Evolutionary conservation across 92 coral and sea anemone genomes (phyloP), one percentile per base, ranked within the genome.

Genomic region (Parazoanthus darwini): DNA sequence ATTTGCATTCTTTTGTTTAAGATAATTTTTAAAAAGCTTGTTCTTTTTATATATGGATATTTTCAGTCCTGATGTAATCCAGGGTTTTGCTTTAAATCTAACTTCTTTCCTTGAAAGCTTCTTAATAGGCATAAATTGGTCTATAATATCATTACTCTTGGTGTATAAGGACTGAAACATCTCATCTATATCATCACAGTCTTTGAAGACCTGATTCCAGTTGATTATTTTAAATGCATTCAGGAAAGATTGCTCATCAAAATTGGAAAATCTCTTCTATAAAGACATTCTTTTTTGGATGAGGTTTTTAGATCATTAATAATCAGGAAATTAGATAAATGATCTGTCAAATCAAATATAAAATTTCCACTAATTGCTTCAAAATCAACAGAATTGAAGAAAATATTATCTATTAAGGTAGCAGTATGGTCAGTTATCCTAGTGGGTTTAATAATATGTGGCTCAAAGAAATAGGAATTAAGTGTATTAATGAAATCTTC

Each of bases 391-490:
- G 33, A 29, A 29, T 29, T 29, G 33, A 29, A 29, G 33, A 29
- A 29, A 29, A 29, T 29, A 29, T 29, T 29, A 29, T 29, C 33
- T 29, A 29, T 29, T 29, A 29, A 29, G 33, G 33, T 29, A 29
- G 33, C 33, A 29, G 33, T 29, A 29, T 29, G 33, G 33, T 29
- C 33, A 29, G 33, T 29, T 29, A 29, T 29, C 33, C 33, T 29
- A 29, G 33, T 29, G 33, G 33, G 33, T 29, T 11, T 67, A 67
- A 67, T 67, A 67, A 90, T 85, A 66, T 90, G 92, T 25, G 86
- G 89, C 39, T 79, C 80, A 75, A 54, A 89, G 70, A 85, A 77
- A 44, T 89, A 78, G 38, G 92, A 85, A 46, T 59, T 86, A 15
- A 81, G n/a, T 23, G 81, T 89, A 33, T 89, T 85, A 13, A 89